Base-by-base conservation (phyloP, 2,113 vertebrate species). In the Zeus faber region DNA sequence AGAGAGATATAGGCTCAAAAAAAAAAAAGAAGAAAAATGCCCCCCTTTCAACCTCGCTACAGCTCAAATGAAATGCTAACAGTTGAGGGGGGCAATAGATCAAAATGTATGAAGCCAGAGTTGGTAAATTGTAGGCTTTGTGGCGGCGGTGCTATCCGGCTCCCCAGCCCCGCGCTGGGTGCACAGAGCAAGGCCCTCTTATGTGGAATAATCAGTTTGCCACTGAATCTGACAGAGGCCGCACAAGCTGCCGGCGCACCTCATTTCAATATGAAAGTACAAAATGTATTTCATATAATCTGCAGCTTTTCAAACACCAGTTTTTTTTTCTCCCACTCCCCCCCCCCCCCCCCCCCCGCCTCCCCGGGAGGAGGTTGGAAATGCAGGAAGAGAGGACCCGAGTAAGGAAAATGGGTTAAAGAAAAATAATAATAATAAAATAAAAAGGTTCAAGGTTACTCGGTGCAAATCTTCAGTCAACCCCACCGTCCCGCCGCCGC, bases 251-350 rank as follows among this genome's bases (percentile, higher is more conserved):
- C 79, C 54, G 76, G 62, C 62, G 76, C 65, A 61, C 67, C 83
- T 85, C 82, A 88, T 88, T 89, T 87, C 75, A 87, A 89, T 87
- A 83, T 87, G 80, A 88, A 89, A 86, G 87, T 86, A 52, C 25
- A 62, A 72, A 84, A 79, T 77, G 70, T 77, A 80, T 86, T 85
- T 84, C 75, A 81, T 83, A 83, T 81, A 83, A 89, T 87, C 79
- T 82, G 62, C 37, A 58, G 67, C 72, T 81, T 88, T 84, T 83
- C 75, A 85, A 79, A 81, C 64, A 58, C 48, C 70, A 70, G 52
- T 77, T 75, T 77, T 82, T 63, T 78, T 49, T 60, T 61, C n/a
- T 56, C 49, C 52, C 16, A 18, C 40, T 41, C 40, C 8, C 40
- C 7, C 40, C 17, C n/a, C n/a, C 37, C n/a, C 11, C 2, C 37